A percentile compares a stretch with the other conserved stretches of the same genome.
Evolutionary conservation across 2,113 vertebrate species (phyloP).

Genomic region (Calidris pygmaea): DNA sequence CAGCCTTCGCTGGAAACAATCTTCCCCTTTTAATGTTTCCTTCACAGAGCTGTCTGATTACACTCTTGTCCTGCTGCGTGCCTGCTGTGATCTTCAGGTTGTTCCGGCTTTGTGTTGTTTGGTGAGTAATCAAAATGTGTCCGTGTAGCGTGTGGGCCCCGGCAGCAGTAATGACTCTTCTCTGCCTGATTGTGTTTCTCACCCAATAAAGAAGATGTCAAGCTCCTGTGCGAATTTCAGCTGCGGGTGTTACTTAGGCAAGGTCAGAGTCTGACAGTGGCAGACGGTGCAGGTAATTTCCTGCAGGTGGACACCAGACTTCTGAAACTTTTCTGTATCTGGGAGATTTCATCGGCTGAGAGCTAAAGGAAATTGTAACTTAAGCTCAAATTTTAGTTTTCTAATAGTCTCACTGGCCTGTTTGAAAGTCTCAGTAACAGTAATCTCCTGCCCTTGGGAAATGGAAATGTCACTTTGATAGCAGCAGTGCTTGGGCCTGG

Average conservation of each 20-base stretch:
- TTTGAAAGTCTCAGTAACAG: background rate
- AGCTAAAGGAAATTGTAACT: background rate
- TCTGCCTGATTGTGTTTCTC: background rate
- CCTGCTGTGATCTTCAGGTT: constrained; percentile 79
- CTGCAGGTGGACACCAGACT: background rate
- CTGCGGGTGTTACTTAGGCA: background rate
- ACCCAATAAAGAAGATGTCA: background rate
- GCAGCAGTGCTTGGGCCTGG: background rate
- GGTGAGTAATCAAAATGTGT: constrained; percentile 66
- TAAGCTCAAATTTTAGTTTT: background rate
- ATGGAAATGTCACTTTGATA: background rate
- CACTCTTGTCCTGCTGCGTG: constrained; percentile 71
- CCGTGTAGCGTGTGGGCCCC: background rate
- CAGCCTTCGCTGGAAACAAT: background rate
- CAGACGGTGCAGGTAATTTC: accelerated
- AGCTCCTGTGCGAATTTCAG: background rate
- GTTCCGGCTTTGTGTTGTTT: constrained; percentile 56
- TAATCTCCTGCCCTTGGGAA: background rate
- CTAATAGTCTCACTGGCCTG: background rate
- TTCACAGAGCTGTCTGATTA: constrained; percentile 83
- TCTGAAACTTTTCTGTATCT: background rate
- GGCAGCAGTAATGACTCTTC: background rate
- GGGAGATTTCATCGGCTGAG: background rate
- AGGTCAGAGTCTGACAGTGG: background rate
- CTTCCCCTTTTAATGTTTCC: background rate